Base-by-base conservation (phyloP, 2,797 vertebrate species). In the Micropoecilia bifurca region DNA sequence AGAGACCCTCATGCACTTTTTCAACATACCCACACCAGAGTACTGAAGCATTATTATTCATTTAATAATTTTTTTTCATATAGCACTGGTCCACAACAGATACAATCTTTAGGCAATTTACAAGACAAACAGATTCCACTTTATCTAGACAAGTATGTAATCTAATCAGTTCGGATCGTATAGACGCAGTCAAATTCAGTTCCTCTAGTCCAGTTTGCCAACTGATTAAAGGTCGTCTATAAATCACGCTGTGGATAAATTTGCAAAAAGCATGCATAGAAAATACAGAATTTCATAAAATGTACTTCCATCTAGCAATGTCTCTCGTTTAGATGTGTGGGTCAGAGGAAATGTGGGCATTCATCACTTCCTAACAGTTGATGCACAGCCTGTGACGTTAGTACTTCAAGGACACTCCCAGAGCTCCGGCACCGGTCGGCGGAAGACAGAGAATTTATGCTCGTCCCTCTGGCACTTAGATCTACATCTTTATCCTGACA, bases 401-500 rank as follows among this genome's bases (percentile, higher is more conserved):
- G 92, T 92, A 88, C 90, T 92, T 91, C 92, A 93, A 94, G 92
- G 92, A 93, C 94, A 85, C 84, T 92, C 92, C 93, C 88, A 6
- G 46, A 90, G 89, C 92, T 86, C 83, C 88, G 72, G 81, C 87
- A 88, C 90, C 91, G 89, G 90, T 92, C 87, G 87, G 86, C 86
- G 92, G 89, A 89, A 90, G 86, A 87, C 84, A 79, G 86, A 93
- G 93, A 93, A 94, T 95, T 94, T 94, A 94, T 92, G 93, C 87
- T 88, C 8, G 74, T 92, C 90, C 90, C 91, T 84, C 77, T 93
- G 91, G 91, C 91, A 89, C 90, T 93, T 91, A 91, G 92, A 94
- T 93, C 92, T 93, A 94, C 85, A 87, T 93, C 90, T 93, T 93
- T 93, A 93, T 93, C 91, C 90, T 90, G 92, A 89, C 89, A 78